Base-by-base conservation (phyloP, 2,888 invertebrate genomes). In the Ochropleura leucogaster region DNA sequence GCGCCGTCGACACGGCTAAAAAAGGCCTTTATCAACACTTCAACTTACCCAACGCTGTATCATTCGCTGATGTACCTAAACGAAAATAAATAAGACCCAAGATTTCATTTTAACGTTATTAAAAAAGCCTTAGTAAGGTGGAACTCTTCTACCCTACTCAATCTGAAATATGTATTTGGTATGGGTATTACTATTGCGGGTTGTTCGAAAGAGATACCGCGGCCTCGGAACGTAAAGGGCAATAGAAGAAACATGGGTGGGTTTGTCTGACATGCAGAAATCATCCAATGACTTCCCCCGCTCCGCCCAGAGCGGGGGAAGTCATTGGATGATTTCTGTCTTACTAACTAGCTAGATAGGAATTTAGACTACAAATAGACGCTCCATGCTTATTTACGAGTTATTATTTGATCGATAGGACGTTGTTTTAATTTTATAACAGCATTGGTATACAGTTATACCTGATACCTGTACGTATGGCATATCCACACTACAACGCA, bases 361-460 rank as follows among this genome's bases (percentile, higher is more conserved):
- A 16, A 47, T 12, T 20, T 46, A 20, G 20, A 63, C 18, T 18
- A 49, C 16, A 18, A 18, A 18, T 10, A n/a, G 53, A 53, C n/a
- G 30, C 30, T 30, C 30, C 30, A 30, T 30, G 3, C 9, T 16
- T 51, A 51, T 18, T 51, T n/a, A 53, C 30, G n/a, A 6, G 53
- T 44, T 46, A 44, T 30, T 55, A 46, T 65, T 63, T 64, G 53
- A 57, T 62, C 30, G 57, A 6, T 14, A 55, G 20, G 55, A 20
- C 57, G 14, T 7, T 55, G 55, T 55, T 20, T 20, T 55, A 30
- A n/a, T n/a, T 8, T 12, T 30, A n/a, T n/a, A 73, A 40, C 49
- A 40, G 16, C 60, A 60, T 77, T 55, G 65, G 66, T 42, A 57
- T 42, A 16, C 14, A 51, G 60, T 71, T 51, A 72, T 53, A 62